Percentiles rank a stretch among this genome's conserved stretches.
These are phyloP conservation scores for Folsomia candida DNA, from an alignment of 2,888 invertebrate genomes.

Conservation along the genomic window DNA sequence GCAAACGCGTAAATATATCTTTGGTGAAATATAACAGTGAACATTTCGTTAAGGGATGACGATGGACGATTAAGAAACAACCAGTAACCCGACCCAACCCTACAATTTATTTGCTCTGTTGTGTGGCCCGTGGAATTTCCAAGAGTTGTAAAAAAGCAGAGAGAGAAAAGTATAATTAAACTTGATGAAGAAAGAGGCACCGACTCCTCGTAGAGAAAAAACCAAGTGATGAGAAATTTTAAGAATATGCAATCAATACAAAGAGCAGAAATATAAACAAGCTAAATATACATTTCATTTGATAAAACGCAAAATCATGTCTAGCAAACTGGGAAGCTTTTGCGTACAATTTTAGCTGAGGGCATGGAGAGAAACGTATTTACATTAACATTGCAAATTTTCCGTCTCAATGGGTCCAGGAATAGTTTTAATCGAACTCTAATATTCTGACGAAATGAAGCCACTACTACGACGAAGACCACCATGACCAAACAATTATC, in stretches of 20 bases:
- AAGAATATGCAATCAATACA: no score
- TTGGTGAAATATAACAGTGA: neutral
- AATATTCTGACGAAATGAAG: no score
- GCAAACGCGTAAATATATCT: neutral
- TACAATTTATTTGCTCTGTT: neutral
- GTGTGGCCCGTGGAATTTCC: neutral
- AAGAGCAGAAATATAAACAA: no score
- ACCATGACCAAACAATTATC: no score
- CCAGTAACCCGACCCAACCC: neutral
- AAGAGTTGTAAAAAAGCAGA: conserved; percentile 2
- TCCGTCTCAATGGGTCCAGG: neutral
- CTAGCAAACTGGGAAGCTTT: no score
- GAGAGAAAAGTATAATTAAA: conserved; percentile 12
- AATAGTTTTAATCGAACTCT: no score
- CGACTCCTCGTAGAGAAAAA: no score
- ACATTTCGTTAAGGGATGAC: neutral
- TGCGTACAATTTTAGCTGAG: no score
- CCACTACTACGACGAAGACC: no score
- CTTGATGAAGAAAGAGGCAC: neutral
- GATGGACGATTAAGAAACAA: neutral
- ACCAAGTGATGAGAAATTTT: no score
- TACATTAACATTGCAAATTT: neutral
- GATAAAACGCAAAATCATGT: no score
- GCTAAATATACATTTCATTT: no score
- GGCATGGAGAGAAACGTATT: neutral